phyloP scores from a whole-genome alignment of 2,888 invertebrate species.

The Macrosiphum euphorbiae region DNA sequence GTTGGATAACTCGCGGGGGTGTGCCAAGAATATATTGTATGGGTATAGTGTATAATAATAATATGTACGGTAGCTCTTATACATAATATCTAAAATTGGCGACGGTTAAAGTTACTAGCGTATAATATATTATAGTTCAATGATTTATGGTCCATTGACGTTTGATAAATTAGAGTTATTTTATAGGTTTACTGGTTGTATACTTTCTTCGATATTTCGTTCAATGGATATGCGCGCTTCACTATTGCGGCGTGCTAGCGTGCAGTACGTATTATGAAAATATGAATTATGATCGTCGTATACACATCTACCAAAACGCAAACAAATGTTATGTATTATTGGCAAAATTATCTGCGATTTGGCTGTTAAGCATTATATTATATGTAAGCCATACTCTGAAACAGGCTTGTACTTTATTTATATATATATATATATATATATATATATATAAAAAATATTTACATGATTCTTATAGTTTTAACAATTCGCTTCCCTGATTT shows the following conservation, averaged over 20 bases:
- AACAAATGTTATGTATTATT: neutral
- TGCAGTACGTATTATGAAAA: neutral
- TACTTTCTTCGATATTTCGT: neutral
- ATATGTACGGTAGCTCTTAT: neutral
- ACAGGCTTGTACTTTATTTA: neutral
- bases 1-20: neutral
- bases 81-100: neutral
- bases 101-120: neutral
- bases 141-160: neutral
- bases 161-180: conserved; percentile 16
- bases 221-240: neutral
- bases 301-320: neutral
- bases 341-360: neutral
- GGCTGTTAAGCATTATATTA: neutral
- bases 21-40: neutral
- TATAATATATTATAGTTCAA: neutral
- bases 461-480: neutral
- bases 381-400: neutral
- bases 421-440: too few species aligned
- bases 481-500: neutral
- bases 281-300: neutral
- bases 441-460: neutral
- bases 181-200: neutral
- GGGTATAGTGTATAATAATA: neutral
- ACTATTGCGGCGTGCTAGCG: neutral